Conservation (phyloP, 2,797 vertebrate species). For the Muscicapa striata region DNA sequence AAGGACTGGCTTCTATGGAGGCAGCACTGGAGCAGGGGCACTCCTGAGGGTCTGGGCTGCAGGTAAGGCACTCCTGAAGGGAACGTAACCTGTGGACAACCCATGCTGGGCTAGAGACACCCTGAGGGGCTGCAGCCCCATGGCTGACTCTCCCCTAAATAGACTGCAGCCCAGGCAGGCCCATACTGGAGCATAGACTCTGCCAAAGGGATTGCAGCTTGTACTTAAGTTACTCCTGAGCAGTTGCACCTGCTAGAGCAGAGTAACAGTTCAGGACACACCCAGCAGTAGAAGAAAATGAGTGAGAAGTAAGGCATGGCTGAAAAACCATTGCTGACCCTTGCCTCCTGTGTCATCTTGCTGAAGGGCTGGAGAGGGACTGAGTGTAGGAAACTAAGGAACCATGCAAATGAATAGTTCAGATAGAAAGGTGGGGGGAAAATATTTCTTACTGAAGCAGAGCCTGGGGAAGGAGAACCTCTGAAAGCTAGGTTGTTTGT, state of each 20-base stretch:
- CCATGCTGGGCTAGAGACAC: fast-evolving
- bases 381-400: background rate
- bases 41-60: background rate
- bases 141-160: background rate
- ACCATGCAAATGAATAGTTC: background rate
- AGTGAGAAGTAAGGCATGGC: background rate
- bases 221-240: background rate
- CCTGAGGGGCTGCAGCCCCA: no score
- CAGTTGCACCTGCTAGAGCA: background rate
- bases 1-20: background rate
- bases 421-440: background rate
- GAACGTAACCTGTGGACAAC: background rate
- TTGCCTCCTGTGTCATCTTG: fast-evolving
- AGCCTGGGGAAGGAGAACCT: background rate
- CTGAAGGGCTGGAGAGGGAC: background rate
- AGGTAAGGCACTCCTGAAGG: background rate
- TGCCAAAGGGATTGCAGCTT: background rate
- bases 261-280: background rate
- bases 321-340: background rate
- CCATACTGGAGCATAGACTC: background rate
- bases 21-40: background rate
- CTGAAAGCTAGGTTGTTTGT: background rate
- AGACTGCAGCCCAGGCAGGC: background rate
- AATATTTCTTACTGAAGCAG: background rate
- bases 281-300: background rate